Base-by-base conservation (phyloP, 2,888 invertebrate genomes). In the Tuta absoluta region DNA sequence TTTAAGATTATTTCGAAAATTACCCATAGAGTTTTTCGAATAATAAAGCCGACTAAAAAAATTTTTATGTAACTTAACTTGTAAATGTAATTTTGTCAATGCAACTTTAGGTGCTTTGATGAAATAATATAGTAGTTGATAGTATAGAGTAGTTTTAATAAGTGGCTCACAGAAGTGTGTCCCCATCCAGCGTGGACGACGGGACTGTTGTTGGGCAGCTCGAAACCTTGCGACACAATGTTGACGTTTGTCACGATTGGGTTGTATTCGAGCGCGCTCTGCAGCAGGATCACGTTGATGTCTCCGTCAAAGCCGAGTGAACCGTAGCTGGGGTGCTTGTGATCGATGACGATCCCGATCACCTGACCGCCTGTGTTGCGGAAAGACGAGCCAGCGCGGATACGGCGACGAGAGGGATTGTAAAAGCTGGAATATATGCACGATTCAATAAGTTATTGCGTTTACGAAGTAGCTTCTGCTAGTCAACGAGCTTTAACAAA, bases 381-480 rank as follows among this genome's bases (percentile, higher is more conserved):
- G 68, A 65, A 70, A 2, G 78, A 74, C 11, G 80, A 60, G 0
- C 88, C 87, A 7, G 84, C 85, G 2, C 86, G 71, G 41, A 86
- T 72, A 10, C 86, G 83, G 24, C 82, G 82, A 63, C 67, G 65
- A 0, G 63, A 56, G 0, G 77, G 69, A 0, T 11, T 11, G 66
- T 73, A 80, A 0, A 71, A 45, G 2, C 83, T 84, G 69, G 7
- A 57, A 57, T 11, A 45, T 5, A 8, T 3, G 4, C 1, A 33
- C 4, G 33, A 33, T 33, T 33, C 17, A 17, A n/a, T 41, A 1
- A 45, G n/a, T 17, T 45, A 3, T 45, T n/a, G 14, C 1, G 41
- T 41, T 14, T 41, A 5, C 12, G 8, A 1, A 12, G 12, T 14
- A 41, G 14, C 14, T 41, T 38, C 8, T 10, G 8, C 1, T 3